Evolutionary conservation across 2,888 invertebrate species (phyloP).

Genomic region (Drosophila ustulata): DNA sequence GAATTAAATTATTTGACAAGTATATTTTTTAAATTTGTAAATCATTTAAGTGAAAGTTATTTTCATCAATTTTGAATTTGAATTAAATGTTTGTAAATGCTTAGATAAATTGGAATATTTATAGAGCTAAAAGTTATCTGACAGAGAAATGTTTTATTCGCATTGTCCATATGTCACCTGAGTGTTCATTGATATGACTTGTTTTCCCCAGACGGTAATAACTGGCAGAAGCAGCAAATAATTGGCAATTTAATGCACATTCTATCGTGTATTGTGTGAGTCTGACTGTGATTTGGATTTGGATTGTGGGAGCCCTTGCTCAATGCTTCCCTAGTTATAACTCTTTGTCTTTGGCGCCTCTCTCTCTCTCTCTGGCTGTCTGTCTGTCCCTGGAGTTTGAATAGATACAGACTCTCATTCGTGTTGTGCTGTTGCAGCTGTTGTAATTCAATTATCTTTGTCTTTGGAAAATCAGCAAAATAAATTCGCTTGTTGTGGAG

Average conservation of each 20-base stretch:
- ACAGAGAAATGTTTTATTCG: slow-evolving; percentile 1
- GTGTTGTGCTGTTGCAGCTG: slow-evolving; percentile 38
- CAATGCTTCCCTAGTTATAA: slow-evolving; percentile 6
- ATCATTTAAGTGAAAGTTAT: too few species aligned
- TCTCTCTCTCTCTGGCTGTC: background rate
- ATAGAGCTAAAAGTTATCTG: background rate
- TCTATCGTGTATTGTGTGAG: slow-evolving; percentile 37
- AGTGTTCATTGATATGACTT: background rate
- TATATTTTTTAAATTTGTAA: too few species aligned
- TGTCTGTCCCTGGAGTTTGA: background rate
- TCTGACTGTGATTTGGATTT: slow-evolving; percentile 1
- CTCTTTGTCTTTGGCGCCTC: slow-evolving; percentile 15
- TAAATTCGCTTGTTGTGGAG: slow-evolving; percentile 66
- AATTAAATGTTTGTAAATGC: background rate
- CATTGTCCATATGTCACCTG: slow-evolving; percentile 7
- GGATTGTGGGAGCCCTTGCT: background rate
- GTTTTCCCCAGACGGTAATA: slow-evolving; percentile 25
- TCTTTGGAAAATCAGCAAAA: slow-evolving; percentile 78
- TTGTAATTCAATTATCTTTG: slow-evolving; percentile 76
- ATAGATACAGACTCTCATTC: background rate
- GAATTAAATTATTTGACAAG: background rate
- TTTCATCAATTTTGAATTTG: too few species aligned
- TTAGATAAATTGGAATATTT: background rate
- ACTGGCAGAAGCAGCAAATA: slow-evolving; percentile 55
- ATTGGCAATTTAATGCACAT: slow-evolving; percentile 76